A percentile compares a stretch with the other conserved stretches of the same genome.
phyloP scores from a whole-genome alignment of 30 jellyfish, hydroid and myxozoan species.

The Rhopilema esculentum region DNA sequence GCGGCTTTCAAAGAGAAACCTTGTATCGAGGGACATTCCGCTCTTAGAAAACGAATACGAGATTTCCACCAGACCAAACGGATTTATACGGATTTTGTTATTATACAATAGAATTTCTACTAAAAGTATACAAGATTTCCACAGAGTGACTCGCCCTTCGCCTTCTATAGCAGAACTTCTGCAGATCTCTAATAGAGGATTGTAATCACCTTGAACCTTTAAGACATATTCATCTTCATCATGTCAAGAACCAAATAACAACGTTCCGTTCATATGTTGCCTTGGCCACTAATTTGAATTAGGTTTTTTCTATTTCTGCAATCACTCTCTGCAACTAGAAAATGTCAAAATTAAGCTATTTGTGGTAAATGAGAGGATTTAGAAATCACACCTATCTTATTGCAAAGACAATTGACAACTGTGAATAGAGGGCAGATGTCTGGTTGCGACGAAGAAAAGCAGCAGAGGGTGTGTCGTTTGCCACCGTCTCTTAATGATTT shows the following conservation, averaged over 20 bases:
- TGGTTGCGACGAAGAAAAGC: background rate
- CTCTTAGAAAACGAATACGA: too few relatives aligned
- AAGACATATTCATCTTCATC: background rate
- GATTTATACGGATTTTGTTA: too few relatives aligned
- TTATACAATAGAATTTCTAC: too few relatives aligned
- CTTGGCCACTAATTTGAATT: background rate
- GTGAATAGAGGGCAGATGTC: conserved; percentile 25
- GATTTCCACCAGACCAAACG: too few relatives aligned
- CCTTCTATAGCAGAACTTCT: too few relatives aligned
- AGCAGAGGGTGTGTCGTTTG: background rate
- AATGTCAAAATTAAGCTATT: background rate
- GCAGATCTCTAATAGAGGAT: too few relatives aligned
- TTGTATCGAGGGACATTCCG: too few relatives aligned
- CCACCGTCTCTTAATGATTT: background rate
- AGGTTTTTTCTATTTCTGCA: background rate
- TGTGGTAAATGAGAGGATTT: conserved; percentile 15
- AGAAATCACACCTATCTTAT: conserved; percentile 16
- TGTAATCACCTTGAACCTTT: too few relatives aligned
- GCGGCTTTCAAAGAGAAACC: too few relatives aligned
- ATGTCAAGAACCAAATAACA: background rate
- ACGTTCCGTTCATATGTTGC: background rate
- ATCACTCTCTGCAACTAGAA: background rate
- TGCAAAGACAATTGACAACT: background rate
- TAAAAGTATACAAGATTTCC: too few relatives aligned
- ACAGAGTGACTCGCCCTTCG: too few relatives aligned